Percentiles rank a stretch among this genome's conserved stretches.
Evolutionary conservation across 2,113 vertebrate species (phyloP).

Genomic region (Hemiprocne comata): DNA sequence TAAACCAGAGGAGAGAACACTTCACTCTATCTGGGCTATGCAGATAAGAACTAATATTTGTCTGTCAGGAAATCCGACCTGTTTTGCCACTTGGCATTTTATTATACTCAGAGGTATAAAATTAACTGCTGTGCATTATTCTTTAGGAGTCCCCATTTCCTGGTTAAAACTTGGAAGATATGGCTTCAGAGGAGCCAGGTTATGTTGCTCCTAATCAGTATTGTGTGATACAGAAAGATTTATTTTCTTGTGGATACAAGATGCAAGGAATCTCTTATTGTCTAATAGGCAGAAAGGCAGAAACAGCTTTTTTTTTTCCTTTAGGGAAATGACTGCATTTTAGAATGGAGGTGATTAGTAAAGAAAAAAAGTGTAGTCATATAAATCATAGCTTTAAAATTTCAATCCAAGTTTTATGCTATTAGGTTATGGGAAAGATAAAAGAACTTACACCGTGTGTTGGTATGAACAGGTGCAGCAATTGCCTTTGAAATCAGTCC

Average conservation of each 20-base stretch:
- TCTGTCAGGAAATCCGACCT: not conserved
- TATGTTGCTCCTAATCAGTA: not conserved
- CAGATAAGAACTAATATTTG: not conserved
- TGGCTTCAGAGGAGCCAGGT: not conserved
- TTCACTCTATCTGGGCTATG: not conserved
- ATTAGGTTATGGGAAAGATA: not conserved
- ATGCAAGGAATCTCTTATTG: not conserved
- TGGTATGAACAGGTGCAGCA: slow-evolving; percentile 55
- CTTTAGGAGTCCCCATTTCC: not conserved
- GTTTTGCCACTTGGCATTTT: not conserved
- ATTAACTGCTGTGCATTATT: not conserved
- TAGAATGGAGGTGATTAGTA: not conserved
- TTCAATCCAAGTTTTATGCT: not conserved
- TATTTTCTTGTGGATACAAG: not conserved
- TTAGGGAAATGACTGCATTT: not conserved
- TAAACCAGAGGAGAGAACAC: not conserved
- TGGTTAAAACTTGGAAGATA: not conserved
- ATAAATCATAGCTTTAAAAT: not conserved
- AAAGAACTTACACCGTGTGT: not conserved
- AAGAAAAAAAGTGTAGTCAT: not conserved
- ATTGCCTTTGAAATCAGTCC: slow-evolving; percentile 50
- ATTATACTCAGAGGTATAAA: not conserved
- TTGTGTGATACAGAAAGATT: not conserved
- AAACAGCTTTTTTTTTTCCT: not conserved
- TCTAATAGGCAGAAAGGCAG: not conserved